A percentile compares a stretch with the other conserved stretches of the same genome.
Conservation (phyloP, 2,797 vertebrate genomes). For the Australoheros facetus region DNA sequence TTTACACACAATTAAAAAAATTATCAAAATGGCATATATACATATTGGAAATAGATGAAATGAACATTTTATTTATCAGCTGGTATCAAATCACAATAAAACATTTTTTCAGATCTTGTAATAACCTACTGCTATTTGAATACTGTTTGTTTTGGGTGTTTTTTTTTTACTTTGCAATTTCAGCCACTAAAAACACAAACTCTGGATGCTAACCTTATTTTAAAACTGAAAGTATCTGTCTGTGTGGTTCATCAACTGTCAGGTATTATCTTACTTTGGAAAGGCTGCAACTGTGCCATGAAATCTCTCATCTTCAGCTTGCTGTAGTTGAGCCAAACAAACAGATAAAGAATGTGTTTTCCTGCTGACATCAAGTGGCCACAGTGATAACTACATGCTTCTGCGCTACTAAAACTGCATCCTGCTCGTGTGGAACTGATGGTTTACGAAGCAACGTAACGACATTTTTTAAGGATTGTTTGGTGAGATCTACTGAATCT, state of each 20-base stretch:
- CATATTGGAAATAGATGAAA: neutral
- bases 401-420: neutral
- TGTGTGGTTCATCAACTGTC: neutral
- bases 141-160: neutral
- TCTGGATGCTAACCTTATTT: neutral
- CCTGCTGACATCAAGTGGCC: slow-evolving; percentile 75
- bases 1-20: neutral
- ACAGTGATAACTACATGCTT: slow-evolving; percentile 52
- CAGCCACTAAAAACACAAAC: neutral
- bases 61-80: neutral
- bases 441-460: neutral
- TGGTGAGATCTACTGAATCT: neutral
- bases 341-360: slow-evolving; percentile 42
- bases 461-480: neutral
- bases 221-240: neutral
- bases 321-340: slow-evolving; percentile 14
- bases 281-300: neutral
- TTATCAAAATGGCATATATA: neutral
- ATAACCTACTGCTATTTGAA: neutral
- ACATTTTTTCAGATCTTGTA: neutral
- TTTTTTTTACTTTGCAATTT: neutral
- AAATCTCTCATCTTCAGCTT: slow-evolving; percentile 25
- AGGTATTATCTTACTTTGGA: neutral
- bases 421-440: neutral
- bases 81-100: neutral